These are phyloP conservation scores for Agapornis roseicollis DNA, from an alignment of 2,113 vertebrate species.

Conservation along the genomic window DNA sequence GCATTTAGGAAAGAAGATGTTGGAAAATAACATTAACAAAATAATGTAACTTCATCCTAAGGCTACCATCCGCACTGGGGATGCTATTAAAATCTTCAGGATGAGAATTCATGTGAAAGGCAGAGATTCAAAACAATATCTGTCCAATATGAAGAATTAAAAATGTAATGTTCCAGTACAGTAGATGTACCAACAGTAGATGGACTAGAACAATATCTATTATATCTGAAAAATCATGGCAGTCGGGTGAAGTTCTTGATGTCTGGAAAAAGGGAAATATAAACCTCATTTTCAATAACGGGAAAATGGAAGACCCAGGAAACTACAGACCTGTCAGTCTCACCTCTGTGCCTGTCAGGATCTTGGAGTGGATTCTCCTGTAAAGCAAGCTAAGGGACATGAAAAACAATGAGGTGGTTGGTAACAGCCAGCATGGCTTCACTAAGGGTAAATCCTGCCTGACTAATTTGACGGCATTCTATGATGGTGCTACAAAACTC, in stretches of 20 bases:
- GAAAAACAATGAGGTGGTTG: not conserved
- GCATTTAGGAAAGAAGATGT: not conserved
- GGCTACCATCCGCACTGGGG: rapidly evolving
- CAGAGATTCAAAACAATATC: not conserved
- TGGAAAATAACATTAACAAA: not conserved
- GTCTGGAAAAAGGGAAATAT: not conserved
- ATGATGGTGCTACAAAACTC: not conserved
- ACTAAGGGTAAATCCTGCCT: not conserved
- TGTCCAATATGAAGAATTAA: not conserved
- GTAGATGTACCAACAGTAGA: not conserved
- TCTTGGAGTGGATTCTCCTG: not conserved
- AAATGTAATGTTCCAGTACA: not conserved
- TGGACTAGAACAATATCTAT: not conserved
- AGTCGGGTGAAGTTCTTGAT: not conserved
- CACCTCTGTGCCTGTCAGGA: not conserved
- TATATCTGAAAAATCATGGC: not conserved
- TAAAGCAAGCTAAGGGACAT: not conserved
- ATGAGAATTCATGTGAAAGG: not conserved
- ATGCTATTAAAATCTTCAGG: not conserved
- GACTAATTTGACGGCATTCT: not conserved
- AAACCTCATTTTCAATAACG: not conserved
- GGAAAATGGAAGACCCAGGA: not conserved
- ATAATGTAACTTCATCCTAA: not conserved
- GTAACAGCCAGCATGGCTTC: not conserved
- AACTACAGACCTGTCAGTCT: not conserved